phyloP scores from a whole-genome alignment of 2,888 invertebrate genomes.

The Microplitis deprimator region DNA sequence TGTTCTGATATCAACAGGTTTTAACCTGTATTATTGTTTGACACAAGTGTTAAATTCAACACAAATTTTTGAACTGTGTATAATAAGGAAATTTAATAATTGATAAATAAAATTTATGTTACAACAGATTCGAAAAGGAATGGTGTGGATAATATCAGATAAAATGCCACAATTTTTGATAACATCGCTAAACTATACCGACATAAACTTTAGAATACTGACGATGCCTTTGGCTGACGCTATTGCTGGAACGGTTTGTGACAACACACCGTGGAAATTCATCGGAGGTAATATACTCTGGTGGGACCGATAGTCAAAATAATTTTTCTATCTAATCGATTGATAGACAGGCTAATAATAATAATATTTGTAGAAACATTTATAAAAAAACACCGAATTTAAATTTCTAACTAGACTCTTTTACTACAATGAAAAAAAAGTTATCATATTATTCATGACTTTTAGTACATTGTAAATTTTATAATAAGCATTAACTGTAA shows the following conservation, averaged over 20 bases:
- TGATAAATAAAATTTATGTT: constrained; percentile 8
- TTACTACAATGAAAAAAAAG: neutral
- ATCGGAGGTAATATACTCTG: constrained; percentile 59
- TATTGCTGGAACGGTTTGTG: constrained; percentile 82
- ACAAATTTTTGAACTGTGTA: too few relatives aligned
- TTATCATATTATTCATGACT: neutral
- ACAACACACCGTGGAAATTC: constrained; percentile 67
- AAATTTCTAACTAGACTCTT: constrained; percentile 1
- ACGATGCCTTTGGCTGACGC: constrained; percentile 79
- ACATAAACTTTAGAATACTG: constrained; percentile 84
- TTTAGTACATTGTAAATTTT: neutral
- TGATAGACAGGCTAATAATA: neutral
- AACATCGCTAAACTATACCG: constrained; percentile 80
- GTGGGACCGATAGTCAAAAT: constrained; percentile 59
- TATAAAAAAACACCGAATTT: constrained; percentile 12
- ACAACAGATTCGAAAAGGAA: constrained; percentile 76
- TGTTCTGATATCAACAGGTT: too few relatives aligned
- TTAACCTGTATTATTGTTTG: too few relatives aligned
- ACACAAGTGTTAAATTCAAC: too few relatives aligned
- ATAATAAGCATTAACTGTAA: neutral
- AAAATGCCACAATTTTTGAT: constrained; percentile 86
- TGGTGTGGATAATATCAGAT: constrained; percentile 86
- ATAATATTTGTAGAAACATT: constrained; percentile 18
- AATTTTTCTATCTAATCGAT: neutral
- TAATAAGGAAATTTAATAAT: too few relatives aligned